phyloP scores from a whole-genome alignment of 1,140 invertebrate species.

The Anagrus nilaparvatae region DNA sequence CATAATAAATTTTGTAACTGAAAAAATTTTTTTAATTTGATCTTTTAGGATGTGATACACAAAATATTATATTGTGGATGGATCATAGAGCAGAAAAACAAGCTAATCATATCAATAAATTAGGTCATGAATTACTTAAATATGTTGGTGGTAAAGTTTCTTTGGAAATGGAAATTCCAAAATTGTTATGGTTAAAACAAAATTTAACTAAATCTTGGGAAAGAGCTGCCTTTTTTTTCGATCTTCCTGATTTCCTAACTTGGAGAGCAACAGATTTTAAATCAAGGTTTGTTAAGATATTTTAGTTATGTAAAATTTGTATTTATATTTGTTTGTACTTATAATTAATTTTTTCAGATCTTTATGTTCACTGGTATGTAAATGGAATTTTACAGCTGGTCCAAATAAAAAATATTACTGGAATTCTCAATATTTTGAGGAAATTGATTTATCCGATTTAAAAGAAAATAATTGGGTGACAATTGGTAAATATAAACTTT shows the following conservation, averaged over 20 bases:
- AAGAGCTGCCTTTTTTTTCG: constrained; percentile 69
- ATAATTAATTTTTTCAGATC: constrained; percentile 50
- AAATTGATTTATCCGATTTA: constrained; percentile 70
- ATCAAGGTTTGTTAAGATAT: constrained; percentile 45
- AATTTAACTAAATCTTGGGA: constrained; percentile 61
- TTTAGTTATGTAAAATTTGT: constrained; percentile 1
- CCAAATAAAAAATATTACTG: constrained; percentile 51
- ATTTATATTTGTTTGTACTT: constrained; percentile 1
- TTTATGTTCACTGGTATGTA: constrained; percentile 84
- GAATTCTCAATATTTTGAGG: constrained; percentile 62
- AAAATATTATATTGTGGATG: constrained; percentile 95
- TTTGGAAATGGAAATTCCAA: constrained; percentile 91
- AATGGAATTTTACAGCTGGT: constrained; percentile 80
- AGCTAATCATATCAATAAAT: constrained; percentile 72
- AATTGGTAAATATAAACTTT: constrained; percentile 53
- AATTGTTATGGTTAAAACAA: constrained; percentile 89
- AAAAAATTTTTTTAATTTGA: constrained; percentile 9
- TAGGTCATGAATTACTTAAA: constrained; percentile 63
- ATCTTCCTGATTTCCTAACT: constrained; percentile 88
- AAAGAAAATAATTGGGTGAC: constrained; percentile 55
- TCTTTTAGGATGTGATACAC: constrained; percentile 51
- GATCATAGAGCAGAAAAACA: constrained; percentile 82
- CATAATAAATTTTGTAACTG: no score
- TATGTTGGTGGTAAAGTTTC: constrained; percentile 89
- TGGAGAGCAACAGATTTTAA: constrained; percentile 78